phyloP scores from a whole-genome alignment of 2,797 vertebrate genomes.

The Petrocephalus schoutedeni region DNA sequence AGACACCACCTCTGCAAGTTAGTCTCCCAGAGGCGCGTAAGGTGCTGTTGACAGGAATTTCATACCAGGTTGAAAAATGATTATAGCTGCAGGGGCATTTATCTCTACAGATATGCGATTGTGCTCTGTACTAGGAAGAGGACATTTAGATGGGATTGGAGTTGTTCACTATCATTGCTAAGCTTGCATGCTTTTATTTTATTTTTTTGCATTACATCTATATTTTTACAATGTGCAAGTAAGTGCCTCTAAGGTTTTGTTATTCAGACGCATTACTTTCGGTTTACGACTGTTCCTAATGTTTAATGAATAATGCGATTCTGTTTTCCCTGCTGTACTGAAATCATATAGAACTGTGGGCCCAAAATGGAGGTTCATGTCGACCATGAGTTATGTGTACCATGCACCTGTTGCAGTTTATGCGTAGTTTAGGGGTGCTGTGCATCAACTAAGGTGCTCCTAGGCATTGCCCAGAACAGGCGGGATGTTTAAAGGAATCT shows the following conservation, averaged over 20 bases:
- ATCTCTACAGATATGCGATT: background rate
- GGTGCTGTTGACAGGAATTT: background rate
- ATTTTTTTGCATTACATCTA: background rate
- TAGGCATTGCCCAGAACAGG: background rate
- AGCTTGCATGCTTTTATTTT: background rate
- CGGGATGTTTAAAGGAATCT: background rate
- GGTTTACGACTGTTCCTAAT: background rate
- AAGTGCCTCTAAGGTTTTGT: background rate
- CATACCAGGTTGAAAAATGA: background rate
- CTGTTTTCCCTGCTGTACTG: background rate
- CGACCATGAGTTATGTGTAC: background rate
- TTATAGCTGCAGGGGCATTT: background rate
- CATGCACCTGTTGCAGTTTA: background rate
- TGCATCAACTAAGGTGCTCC: background rate
- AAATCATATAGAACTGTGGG: background rate
- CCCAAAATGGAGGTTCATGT: background rate
- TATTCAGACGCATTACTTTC: background rate
- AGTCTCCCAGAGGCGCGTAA: background rate
- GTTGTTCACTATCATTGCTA: background rate
- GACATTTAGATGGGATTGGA: background rate
- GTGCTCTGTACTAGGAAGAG: background rate
- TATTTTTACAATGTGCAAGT: background rate
- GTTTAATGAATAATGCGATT: background rate
- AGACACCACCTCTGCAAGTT: background rate
- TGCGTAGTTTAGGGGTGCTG: background rate